These are phyloP conservation scores for Epinephelus fuscoguttatus DNA, from an alignment of 2,113 vertebrate genomes.

Conservation along the genomic window DNA sequence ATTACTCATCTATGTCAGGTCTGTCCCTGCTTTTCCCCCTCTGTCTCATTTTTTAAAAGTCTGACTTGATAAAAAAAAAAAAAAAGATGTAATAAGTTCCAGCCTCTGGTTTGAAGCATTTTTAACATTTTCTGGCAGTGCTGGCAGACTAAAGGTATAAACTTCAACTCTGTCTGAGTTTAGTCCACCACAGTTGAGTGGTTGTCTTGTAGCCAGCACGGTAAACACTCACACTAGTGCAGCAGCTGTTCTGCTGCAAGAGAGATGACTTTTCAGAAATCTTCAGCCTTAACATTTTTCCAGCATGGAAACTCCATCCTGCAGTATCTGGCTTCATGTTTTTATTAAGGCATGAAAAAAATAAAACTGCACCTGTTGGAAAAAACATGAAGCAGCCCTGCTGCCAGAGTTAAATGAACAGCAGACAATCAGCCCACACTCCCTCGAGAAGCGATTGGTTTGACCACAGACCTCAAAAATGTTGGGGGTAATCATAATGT, in stretches of 20 bases:
- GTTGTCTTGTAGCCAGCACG: neutral
- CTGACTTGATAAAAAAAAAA: neutral
- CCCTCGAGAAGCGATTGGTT: constrained; percentile 22
- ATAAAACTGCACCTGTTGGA: constrained; percentile 25
- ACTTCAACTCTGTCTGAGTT: neutral
- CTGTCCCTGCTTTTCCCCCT: neutral
- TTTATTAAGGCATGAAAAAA: constrained; percentile 42
- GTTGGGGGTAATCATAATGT: constrained; percentile 47
- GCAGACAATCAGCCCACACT: constrained; percentile 38
- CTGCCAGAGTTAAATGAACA: constrained; percentile 47
- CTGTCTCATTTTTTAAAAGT: neutral
- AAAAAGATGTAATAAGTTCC: neutral
- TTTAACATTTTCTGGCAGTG: neutral
- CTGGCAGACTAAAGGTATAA: constrained; percentile 1
- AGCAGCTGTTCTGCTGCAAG: constrained; percentile 20
- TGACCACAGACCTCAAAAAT: constrained; percentile 66
- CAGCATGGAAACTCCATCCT: constrained; percentile 30
- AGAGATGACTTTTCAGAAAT: neutral
- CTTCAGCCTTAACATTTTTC: constrained; percentile 27
- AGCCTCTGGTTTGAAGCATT: neutral
- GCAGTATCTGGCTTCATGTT: constrained; percentile 32
- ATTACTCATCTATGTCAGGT: too few relatives aligned
- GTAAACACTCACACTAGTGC: constrained; percentile 14
- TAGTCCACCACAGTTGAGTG: neutral
- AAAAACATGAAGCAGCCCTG: constrained; percentile 31